Base-by-base conservation (phyloP, 2,888 invertebrate genomes). In the Tetranychus piercei region DNA sequence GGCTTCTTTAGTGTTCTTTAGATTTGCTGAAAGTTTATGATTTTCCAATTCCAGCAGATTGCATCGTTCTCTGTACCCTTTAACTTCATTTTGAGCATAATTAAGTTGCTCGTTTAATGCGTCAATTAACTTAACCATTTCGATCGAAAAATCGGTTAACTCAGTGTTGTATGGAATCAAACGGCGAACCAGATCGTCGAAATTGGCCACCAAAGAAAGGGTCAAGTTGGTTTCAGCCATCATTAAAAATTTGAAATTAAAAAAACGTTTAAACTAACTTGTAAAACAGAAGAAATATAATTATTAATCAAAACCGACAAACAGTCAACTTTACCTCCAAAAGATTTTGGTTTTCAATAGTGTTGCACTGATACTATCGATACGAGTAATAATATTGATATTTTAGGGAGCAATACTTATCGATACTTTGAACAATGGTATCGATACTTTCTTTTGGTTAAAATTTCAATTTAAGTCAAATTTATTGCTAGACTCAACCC, bases 11-110 rank as follows among this genome's bases (percentile, higher is more conserved):
- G 66, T 72, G 34, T 76, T 75, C 9, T 73, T 23, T 9, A 73
- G 44, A 11, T 74, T 73, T 0, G 55, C 55, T 15, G 9, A 9
- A 55, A 55, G 55, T 55, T 55, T 9, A 6, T 87, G 86, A 76
- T 89, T 87, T 72, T 90, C 89, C 23, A 87, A 85, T 65, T 89
- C 86, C 5, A 89, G 22, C 43, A 55, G 65, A 23, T 75, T 66
- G 15, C 7, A 18, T 73, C 15, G 23, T 18, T 20, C 45, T 20
- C 34, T 64, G 6, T 5, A 9, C 55, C 9, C 43, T 64, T 23
- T 74, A 2, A 71, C 34, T n/a, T 74, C 71, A 23, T 64, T 20
- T 44, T 71, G 20, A 23, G 55, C 64, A 73, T 9, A 43, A 71
- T 75, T 18, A 45, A 20, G 22, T 9, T 34, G 45, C 18, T 74